Evolutionary conservation across 2,888 invertebrate genomes (phyloP).

Genomic region (Cynaeus angustus): DNA sequence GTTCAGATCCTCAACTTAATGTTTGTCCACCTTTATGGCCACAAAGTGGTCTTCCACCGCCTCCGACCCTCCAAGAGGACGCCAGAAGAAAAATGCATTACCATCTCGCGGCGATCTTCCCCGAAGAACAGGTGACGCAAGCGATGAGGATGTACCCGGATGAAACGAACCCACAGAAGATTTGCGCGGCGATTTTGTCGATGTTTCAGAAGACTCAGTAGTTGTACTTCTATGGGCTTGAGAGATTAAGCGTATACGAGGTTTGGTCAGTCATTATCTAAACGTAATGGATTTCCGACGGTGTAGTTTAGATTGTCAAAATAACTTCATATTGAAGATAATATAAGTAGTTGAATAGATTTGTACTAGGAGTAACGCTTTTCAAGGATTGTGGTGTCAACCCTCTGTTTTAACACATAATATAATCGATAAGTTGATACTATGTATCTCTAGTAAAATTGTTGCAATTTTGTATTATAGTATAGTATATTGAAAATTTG

Average conservation of each 20-base stretch:
- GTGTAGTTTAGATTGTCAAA: slow-evolving; percentile 41
- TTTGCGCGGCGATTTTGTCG: slow-evolving; percentile 89
- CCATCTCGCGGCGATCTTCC: slow-evolving; percentile 93
- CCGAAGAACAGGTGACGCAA: slow-evolving; percentile 89
- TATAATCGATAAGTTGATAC: slow-evolving; percentile 69
- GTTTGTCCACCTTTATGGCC: slow-evolving; percentile 71
- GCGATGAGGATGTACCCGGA: slow-evolving; percentile 93
- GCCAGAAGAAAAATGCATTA: slow-evolving; percentile 86
- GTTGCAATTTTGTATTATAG: slow-evolving; percentile 70
- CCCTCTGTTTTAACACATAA: slow-evolving; percentile 35
- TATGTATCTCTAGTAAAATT: slow-evolving; percentile 73
- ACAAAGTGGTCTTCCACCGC: slow-evolving; percentile 64
- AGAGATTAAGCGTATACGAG: slow-evolving; percentile 44
- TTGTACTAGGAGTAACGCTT: slow-evolving; percentile 53
- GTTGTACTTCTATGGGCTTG: slow-evolving; percentile 39
- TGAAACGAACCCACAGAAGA: slow-evolving; percentile 91
- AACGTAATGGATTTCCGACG: slow-evolving; percentile 34
- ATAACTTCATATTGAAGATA: slow-evolving; percentile 68
- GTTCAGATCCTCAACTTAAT: slow-evolving; percentile 80
- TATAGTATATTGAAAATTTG: slow-evolving; percentile 59
- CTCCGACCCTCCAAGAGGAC: slow-evolving; percentile 74
- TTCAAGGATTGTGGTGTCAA: slow-evolving; percentile 51
- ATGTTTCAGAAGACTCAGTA: slow-evolving; percentile 78
- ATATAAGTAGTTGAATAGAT: slow-evolving; percentile 21
- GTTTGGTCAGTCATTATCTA: slow-evolving; percentile 38